phyloP scores from a whole-genome alignment of 92 coral and sea anemone species.

The Ricordea florida region DNA sequence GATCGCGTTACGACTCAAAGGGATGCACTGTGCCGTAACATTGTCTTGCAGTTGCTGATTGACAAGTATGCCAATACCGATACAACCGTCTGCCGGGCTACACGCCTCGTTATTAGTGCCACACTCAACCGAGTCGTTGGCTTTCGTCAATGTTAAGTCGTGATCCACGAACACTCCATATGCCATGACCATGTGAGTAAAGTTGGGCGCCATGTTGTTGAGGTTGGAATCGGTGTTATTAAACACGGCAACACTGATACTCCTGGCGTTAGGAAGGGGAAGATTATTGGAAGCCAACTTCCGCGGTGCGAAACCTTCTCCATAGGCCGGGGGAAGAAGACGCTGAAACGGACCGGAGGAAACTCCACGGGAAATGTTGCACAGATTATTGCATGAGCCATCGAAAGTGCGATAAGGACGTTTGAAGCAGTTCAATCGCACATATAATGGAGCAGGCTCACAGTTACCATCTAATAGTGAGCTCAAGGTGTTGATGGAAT shows the following conservation, averaged over 20 bases:
- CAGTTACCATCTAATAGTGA: no score
- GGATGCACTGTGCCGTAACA: constrained; percentile 8
- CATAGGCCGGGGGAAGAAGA: constrained; percentile 20
- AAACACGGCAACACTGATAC: constrained; percentile 23
- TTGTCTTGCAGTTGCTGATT: neutral
- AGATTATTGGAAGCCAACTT: neutral
- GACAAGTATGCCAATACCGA: neutral
- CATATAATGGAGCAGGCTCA: neutral
- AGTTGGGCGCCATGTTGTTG: neutral
- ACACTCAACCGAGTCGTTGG: neutral
- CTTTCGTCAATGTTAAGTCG: constrained; percentile 22
- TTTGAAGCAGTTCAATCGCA: neutral
- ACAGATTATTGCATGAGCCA: constrained; percentile 37
- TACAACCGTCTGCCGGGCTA: neutral
- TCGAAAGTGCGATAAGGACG: constrained; percentile 20
- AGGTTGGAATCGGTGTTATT: neutral
- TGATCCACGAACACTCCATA: constrained; percentile 51
- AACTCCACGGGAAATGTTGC: neutral
- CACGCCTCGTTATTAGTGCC: constrained; percentile 19
- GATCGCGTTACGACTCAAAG: neutral
- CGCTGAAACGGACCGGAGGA: constrained; percentile 24
- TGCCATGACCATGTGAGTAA: constrained; percentile 49
- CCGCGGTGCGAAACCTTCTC: constrained; percentile 23
- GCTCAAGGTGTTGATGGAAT: no score
- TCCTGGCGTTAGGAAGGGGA: constrained; percentile 41